Evolutionary conservation across 2,888 invertebrate genomes (phyloP).

Genomic region (Chloroclystis v-ata): DNA sequence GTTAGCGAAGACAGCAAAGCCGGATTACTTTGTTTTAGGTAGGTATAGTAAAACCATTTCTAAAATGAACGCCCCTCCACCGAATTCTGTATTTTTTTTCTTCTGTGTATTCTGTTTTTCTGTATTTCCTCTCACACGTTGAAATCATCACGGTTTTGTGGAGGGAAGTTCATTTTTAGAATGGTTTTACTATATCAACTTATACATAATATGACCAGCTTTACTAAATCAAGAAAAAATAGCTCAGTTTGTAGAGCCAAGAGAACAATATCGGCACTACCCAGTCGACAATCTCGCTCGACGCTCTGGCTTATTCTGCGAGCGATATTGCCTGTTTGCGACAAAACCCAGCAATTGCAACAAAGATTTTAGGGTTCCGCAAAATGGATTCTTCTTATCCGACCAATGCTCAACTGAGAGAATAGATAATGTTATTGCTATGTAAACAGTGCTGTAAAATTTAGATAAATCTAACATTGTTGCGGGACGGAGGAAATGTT

Average conservation of each 20-base stretch:
- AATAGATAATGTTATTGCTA: slow-evolving; percentile 48
- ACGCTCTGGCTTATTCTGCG: slow-evolving; percentile 45
- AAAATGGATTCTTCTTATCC: slow-evolving; percentile 55
- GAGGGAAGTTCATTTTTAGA: no score
- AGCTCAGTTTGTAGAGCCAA: slow-evolving; percentile 30
- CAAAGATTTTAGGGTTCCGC: slow-evolving; percentile 52
- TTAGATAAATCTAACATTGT: slow-evolving; percentile 44
- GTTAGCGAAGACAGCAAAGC: no score
- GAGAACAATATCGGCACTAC: slow-evolving; percentile 43
- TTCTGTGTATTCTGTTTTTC: no score
- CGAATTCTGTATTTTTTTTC: no score
- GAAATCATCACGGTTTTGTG: no score
- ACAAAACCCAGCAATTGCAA: slow-evolving; percentile 54
- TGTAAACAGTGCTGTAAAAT: slow-evolving; percentile 46
- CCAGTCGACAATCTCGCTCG: slow-evolving; percentile 41
- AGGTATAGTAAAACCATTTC: no score
- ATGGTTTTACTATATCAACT: no score
- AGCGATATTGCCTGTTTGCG: slow-evolving; percentile 53
- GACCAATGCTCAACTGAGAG: slow-evolving; percentile 42
- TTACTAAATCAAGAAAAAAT: slow-evolving; percentile 29
- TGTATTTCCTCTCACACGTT: no score
- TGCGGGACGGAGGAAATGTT: slow-evolving; percentile 33
- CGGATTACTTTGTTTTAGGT: no score
- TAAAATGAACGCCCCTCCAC: no score
- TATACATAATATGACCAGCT: slow-evolving; percentile 23